Evolutionary conservation across 2,888 invertebrate species (phyloP), one percentile per base, ranked within the genome.

Genomic region (Junonia oenone): DNA sequence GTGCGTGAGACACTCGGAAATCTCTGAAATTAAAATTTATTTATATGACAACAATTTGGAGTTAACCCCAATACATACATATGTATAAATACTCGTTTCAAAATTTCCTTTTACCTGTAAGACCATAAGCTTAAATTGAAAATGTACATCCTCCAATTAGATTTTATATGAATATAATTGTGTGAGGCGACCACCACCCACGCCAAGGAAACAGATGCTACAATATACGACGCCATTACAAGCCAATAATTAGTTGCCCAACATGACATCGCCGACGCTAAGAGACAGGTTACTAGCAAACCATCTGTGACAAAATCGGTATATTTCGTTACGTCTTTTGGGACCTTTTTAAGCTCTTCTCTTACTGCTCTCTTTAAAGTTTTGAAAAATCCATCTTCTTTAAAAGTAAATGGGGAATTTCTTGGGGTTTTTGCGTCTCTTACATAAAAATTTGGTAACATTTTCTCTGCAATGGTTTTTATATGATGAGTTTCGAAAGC

Each of bases 141-240:
- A 50, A 94, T 92, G 67, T 94, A 94, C 95, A 96, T 96, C 57
- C 95, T 92, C 92, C 95, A 95, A 70, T 93, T 96, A 62, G 95
- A 93, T 62, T 86, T 92, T 70, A 91, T 92, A 73, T 97, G 97
- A 62, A 96, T 93, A 72, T 94, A 97, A 72, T 96, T 97, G 72
- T 97, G 97, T 0, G 94, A 90, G 0, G 91, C 91, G 2, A 94
- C 90, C 0, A 91, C 78, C 0, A 91, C 81, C 91, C 93, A 92
- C 1, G 91, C 88, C 2, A 96, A 73, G 0, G 92, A 73, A 0
- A 92, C 43, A 1, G 93, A 76, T 1, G 87, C 81, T 14, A 71
- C 57, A 4, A 82, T 45, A 54, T 78, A 82, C 1, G 71, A 76
- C 0, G 62, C 49, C 70, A 71, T 69, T 1, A 69, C 68, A 6